phyloP scores from a whole-genome alignment of 2,797 vertebrate genomes.

The Muscicapa striata region DNA sequence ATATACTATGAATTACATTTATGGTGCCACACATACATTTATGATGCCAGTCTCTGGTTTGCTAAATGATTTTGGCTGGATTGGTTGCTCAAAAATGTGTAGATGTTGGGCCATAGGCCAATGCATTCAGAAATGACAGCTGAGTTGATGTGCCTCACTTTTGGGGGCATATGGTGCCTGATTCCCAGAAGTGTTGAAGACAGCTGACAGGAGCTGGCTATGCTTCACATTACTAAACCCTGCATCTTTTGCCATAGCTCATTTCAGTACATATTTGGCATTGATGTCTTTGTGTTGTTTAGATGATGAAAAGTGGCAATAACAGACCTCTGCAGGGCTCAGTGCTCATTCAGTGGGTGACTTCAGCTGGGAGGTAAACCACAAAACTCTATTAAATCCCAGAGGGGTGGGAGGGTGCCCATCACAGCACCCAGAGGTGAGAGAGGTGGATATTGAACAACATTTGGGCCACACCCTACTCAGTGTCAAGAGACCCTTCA shows the following conservation, averaged over 20 bases:
- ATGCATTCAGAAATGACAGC: background rate
- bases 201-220: background rate
- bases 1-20: background rate
- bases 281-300: background rate
- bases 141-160: background rate
- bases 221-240: background rate
- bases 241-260: background rate
- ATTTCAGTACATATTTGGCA: background rate
- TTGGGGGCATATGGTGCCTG: background rate
- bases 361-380: background rate
- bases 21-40: background rate
- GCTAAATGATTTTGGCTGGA: background rate
- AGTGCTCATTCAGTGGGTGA: background rate
- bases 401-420: background rate
- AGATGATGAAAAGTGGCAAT: background rate
- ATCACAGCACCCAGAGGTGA: background rate
- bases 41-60: background rate
- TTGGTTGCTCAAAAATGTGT: background rate
- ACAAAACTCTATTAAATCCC: background rate
- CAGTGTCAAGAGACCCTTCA: background rate
- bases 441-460: background rate
- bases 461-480: too few species aligned
- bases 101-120: background rate
- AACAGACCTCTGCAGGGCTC: background rate
- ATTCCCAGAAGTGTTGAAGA: slow-evolving; percentile 26